Evolutionary conservation across 2,113 vertebrate species (phyloP).

Genomic region (Catharus bicknelli): DNA sequence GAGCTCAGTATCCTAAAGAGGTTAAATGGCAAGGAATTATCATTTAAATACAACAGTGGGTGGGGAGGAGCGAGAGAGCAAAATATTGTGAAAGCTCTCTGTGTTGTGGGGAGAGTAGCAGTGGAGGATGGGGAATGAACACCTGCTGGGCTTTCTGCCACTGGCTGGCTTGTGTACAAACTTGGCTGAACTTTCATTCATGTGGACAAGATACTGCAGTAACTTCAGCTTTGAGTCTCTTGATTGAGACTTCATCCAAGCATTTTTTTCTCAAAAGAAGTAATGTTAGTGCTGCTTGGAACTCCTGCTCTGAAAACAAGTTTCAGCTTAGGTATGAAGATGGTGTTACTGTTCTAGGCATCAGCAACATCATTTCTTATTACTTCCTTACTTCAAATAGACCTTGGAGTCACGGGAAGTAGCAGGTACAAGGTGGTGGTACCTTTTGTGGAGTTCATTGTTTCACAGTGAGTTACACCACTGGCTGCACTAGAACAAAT

Average conservation of each 20-base stretch:
- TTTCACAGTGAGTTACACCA: accelerated
- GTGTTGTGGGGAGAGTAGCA: background rate
- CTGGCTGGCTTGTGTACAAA: background rate
- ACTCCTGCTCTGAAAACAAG: background rate
- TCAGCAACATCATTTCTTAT: background rate
- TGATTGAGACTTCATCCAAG: background rate
- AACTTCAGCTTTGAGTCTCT: background rate
- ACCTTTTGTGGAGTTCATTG: background rate
- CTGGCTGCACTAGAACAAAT: background rate
- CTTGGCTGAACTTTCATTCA: background rate
- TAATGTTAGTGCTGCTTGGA: background rate
- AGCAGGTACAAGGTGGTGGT: background rate
- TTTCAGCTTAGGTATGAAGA: background rate
- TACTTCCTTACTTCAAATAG: background rate
- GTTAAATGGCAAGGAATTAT: background rate
- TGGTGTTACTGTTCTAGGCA: background rate
- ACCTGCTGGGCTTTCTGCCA: background rate
- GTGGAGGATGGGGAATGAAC: background rate
- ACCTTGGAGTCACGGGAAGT: background rate
- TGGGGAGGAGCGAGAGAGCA: background rate
- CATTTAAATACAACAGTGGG: background rate
- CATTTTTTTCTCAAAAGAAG: background rate
- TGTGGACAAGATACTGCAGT: background rate
- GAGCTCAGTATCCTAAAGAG: background rate
- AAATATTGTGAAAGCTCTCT: background rate